phyloP scores from a whole-genome alignment of 2,888 invertebrate species.

The Melitaea athalia region DNA sequence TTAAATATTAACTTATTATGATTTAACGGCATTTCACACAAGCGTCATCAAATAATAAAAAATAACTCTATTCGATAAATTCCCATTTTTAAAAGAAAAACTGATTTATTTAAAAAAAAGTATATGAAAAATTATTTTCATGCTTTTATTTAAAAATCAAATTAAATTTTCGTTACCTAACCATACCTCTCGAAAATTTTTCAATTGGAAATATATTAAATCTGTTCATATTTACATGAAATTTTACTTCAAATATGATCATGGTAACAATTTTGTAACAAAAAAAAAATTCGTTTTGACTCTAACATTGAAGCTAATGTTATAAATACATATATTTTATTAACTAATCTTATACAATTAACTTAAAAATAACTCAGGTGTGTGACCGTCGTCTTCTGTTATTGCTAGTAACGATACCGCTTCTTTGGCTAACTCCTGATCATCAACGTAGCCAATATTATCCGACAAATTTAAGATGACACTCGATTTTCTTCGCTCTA shows the following conservation, averaged over 20 bases:
- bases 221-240: too few relatives aligned
- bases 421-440: conserved; percentile 62
- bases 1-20: not conserved
- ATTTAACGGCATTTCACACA: not conserved
- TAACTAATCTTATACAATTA: conserved; percentile 33
- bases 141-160: too few relatives aligned
- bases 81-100: too few relatives aligned
- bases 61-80: too few relatives aligned
- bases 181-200: too few relatives aligned
- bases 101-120: too few relatives aligned
- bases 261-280: too few relatives aligned
- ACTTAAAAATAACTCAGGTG: conserved; percentile 53
- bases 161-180: too few relatives aligned
- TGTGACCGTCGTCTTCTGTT: conserved; percentile 54
- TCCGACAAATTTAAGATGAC: conserved; percentile 57
- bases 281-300: too few relatives aligned
- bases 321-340: not conserved
- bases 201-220: too few relatives aligned
- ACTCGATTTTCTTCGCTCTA: conserved; percentile 52
- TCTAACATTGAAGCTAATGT: not conserved
- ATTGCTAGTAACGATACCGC: conserved; percentile 64
- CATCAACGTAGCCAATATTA: conserved; percentile 54
- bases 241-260: too few relatives aligned
- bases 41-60: not conserved
- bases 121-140: too few relatives aligned